phyloP scores from a whole-genome alignment of 2,888 invertebrate genomes.

The Rambutsinella grinnellia region DNA sequence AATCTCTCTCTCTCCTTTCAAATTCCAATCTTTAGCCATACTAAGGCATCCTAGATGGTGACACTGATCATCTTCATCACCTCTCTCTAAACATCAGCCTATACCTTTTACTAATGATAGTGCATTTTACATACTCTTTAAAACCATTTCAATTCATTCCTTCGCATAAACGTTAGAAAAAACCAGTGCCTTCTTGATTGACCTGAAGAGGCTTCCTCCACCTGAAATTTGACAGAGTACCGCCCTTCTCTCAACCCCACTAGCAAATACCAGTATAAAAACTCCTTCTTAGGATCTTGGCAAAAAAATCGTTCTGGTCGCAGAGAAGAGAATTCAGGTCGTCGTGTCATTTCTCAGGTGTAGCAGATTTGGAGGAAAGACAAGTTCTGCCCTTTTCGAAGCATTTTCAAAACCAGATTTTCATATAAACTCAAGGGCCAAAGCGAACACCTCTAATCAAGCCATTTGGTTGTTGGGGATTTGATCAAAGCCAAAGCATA shows the following conservation, averaged over 20 bases:
- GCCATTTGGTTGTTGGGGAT: neutral
- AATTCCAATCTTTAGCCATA: neutral
- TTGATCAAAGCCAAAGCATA: constrained; percentile 29
- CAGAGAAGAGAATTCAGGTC: constrained; percentile 38
- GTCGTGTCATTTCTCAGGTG: constrained; percentile 43
- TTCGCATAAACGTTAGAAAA: neutral
- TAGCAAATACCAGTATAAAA: constrained; percentile 3
- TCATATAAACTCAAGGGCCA: neutral
- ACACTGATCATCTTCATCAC: neutral
- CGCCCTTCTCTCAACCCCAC: constrained; percentile 6
- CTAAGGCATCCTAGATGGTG: neutral
- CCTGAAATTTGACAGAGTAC: neutral
- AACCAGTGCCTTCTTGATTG: neutral
- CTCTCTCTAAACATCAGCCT: neutral
- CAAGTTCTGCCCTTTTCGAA: neutral
- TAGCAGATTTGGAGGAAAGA: neutral
- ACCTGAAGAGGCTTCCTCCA: neutral
- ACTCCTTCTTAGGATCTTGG: neutral
- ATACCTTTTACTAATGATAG: neutral
- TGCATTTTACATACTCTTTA: neutral
- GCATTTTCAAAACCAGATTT: constrained; percentile 11
- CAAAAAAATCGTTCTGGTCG: neutral
- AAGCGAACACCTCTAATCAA: neutral
- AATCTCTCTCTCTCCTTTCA: neutral
- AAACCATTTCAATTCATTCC: neutral